phyloP scores from a whole-genome alignment of 2,113 vertebrate species.

The Ophthalmolycus amberensis region DNA sequence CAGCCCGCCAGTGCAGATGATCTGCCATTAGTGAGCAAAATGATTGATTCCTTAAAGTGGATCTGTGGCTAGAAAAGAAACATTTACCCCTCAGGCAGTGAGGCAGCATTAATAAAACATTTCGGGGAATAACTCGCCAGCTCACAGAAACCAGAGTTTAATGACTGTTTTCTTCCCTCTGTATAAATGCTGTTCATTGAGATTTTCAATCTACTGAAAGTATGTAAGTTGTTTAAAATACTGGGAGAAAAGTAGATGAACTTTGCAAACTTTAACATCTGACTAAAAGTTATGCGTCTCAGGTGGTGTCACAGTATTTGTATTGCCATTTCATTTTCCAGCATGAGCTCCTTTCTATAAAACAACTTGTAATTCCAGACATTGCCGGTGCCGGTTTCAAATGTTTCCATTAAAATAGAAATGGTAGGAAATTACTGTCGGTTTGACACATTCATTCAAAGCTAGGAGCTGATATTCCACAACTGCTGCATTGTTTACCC shows the following conservation, averaged over 20 bases:
- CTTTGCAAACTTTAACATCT: conserved; percentile 43
- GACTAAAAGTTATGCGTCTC: conserved; percentile 4
- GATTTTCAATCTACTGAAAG: conserved; percentile 12
- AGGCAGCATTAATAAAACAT: conserved; percentile 82
- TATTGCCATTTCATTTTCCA: conserved; percentile 18
- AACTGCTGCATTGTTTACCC: conserved; percentile 64
- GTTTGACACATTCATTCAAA: conserved; percentile 69
- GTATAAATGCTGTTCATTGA: conserved; percentile 52
- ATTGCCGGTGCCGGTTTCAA: conserved; percentile 33
- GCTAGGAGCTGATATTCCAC: conserved; percentile 52
- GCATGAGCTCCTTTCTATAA: conserved; percentile 16
- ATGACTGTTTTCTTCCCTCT: conserved; percentile 47
- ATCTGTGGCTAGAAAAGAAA: conserved; percentile 68
- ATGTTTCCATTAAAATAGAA: conserved; percentile 68
- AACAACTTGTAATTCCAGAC: conserved; percentile 44
- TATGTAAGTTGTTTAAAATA: not conserved
- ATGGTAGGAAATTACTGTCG: conserved; percentile 65
- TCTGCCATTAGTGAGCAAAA: conserved; percentile 71
- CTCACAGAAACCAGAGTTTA: conserved; percentile 52
- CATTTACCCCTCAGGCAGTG: conserved; percentile 73
- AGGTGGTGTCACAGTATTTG: conserved; percentile 18
- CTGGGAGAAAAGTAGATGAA: conserved; percentile 2
- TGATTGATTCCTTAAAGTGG: conserved; percentile 75
- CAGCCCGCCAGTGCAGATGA: conserved; percentile 57
- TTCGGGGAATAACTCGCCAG: conserved; percentile 69